Conservation (phyloP, 2,113 vertebrate species). For the Hippoglossus stenolepis region DNA sequence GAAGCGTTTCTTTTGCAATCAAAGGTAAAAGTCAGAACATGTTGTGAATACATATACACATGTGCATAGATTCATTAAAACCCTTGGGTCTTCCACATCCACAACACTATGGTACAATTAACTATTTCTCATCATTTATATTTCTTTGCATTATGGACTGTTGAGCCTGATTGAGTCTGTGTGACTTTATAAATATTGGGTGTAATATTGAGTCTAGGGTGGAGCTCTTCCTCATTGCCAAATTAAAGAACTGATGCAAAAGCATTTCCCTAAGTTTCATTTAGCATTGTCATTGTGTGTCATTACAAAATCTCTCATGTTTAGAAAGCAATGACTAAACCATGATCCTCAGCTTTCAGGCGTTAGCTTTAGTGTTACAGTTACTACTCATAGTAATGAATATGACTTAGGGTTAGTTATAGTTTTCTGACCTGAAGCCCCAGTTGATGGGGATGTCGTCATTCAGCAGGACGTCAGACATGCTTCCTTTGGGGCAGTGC, state of each 20-base stretch:
- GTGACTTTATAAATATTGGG: not conserved
- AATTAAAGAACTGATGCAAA: too few species aligned
- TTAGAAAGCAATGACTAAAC: not conserved
- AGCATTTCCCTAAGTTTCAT: not conserved
- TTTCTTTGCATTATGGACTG: not conserved
- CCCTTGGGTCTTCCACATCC: too few species aligned
- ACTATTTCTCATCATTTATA: not conserved
- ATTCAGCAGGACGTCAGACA: slow-evolving; percentile 82
- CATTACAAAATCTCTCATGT: not conserved
- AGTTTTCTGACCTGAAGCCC: slow-evolving; percentile 79
- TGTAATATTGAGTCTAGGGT: not conserved
- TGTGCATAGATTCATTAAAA: too few species aligned
- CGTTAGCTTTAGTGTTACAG: too few species aligned
- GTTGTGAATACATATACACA: too few species aligned
- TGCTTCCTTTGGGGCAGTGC: slow-evolving; percentile 84
- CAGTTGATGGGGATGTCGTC: slow-evolving; percentile 84
- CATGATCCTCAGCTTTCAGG: not conserved
- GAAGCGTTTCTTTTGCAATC: not conserved
- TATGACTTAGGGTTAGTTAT: not conserved
- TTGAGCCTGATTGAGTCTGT: not conserved
- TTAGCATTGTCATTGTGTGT: not conserved
- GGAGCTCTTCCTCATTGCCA: not conserved
- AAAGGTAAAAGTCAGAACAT: not conserved
- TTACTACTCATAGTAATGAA: not conserved
- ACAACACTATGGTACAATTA: not conserved